A percentile compares a stretch with the other conserved stretches of the same genome.
Conservation (phyloP, 1,140 invertebrate genomes). For the Nasonia vitripennis region DNA sequence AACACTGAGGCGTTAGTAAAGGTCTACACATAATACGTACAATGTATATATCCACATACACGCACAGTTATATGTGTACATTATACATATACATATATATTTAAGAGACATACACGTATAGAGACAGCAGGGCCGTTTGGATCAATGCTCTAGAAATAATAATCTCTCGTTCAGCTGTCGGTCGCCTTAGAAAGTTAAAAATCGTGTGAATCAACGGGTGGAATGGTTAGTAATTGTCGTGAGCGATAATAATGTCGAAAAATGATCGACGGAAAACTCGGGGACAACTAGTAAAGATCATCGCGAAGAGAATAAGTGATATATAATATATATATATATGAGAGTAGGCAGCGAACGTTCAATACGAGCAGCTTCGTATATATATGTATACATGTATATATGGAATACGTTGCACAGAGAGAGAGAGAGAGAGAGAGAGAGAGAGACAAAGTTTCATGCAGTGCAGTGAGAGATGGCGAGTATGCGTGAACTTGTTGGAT, state of each 20-base stretch:
- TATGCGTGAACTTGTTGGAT: background rate
- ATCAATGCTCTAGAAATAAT: slow-evolving; percentile 51
- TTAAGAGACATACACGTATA: slow-evolving; percentile 34
- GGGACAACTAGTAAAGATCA: background rate
- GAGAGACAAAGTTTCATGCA: slow-evolving; percentile 7
- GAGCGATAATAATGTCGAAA: no score
- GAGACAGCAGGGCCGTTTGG: slow-evolving; percentile 38
- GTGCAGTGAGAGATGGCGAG: background rate
- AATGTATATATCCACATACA: slow-evolving; percentile 11
- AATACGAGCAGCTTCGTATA: background rate
- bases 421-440: background rate
- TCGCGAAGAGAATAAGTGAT: background rate
- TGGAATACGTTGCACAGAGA: slow-evolving; percentile 1
- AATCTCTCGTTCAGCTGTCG: slow-evolving; percentile 27
- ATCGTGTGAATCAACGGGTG: background rate
- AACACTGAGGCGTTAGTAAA: background rate
- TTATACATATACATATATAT: slow-evolving; percentile 30
- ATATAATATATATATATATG: background rate
- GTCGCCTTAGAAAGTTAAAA: slow-evolving; percentile 23
- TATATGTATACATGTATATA: background rate
- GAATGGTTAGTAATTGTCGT: background rate
- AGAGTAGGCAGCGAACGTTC: background rate
- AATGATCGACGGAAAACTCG: background rate
- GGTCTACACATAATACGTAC: slow-evolving; percentile 10
- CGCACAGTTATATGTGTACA: slow-evolving; percentile 12